These are phyloP conservation scores for Acanthisitta chloris DNA, from an alignment of 2,113 vertebrate genomes.

Conservation along the genomic window DNA sequence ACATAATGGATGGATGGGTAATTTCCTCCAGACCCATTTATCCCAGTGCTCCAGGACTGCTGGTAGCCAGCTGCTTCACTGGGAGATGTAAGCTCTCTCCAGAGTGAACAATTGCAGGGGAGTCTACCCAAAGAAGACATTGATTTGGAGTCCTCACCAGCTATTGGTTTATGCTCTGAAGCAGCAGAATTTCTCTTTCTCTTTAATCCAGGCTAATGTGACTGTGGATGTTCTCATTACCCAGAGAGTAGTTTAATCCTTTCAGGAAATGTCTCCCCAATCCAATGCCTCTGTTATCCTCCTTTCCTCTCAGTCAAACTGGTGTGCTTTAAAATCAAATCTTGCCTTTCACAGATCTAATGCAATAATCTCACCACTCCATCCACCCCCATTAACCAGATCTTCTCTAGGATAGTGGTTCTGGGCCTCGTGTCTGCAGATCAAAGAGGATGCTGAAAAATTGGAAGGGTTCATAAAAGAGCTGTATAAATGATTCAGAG, in stretches of 20 bases:
- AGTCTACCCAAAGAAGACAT: not conserved
- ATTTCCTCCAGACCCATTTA: not conserved
- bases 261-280: not conserved
- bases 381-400: not conserved
- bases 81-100: not conserved
- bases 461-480: not conserved
- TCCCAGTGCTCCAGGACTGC: not conserved
- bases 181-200: slow-evolving; percentile 9
- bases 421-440: not conserved
- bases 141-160: not conserved
- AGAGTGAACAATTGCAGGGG: not conserved
- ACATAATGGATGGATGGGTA: fast-evolving
- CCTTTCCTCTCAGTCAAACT: not conserved
- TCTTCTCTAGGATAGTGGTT: not conserved
- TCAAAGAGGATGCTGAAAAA: not conserved
- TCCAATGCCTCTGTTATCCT: not conserved
- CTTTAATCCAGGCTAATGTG: not conserved
- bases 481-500: not conserved
- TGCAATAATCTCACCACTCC: not conserved
- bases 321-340: not conserved
- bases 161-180: not conserved
- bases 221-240: not conserved
- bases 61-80: not conserved
- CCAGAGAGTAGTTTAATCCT: slow-evolving; percentile 13
- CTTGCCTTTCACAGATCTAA: not conserved